Evolutionary conservation across 1,140 invertebrate genomes (phyloP).

Genomic region (Brachionus paranguensis): DNA sequence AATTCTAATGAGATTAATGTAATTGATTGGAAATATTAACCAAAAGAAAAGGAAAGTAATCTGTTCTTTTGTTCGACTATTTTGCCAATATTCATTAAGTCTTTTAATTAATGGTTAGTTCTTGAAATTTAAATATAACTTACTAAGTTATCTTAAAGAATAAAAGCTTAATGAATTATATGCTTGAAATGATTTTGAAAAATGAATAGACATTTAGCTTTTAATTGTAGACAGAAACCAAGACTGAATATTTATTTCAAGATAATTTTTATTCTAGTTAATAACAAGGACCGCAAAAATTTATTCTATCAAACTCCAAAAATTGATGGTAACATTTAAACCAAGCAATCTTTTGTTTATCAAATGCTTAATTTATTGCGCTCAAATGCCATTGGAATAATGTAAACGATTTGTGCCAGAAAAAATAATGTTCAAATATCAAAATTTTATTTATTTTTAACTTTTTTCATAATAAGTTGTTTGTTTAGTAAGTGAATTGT

Average conservation of each 20-base stretch:
- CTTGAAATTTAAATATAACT: background rate
- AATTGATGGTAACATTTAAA: background rate
- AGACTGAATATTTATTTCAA: background rate
- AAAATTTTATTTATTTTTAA: background rate
- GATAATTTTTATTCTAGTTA: background rate
- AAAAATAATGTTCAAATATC: background rate
- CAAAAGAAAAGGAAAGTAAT: slow-evolving; percentile 10
- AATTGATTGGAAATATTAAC: slow-evolving; percentile 23
- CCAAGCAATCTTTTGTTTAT: background rate
- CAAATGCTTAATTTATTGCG: background rate
- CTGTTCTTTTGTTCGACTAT: background rate
- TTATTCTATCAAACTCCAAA: background rate
- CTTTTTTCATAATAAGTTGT: background rate
- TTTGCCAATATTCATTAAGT: background rate
- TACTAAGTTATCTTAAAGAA: background rate
- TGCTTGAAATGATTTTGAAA: background rate
- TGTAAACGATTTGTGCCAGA: background rate
- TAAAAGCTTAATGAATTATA: background rate
- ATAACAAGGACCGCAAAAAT: background rate
- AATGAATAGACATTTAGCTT: background rate
- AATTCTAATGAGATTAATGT: background rate
- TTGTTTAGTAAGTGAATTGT: background rate
- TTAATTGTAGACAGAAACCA: background rate
- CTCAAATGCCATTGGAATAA: background rate
- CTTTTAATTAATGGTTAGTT: background rate